These are phyloP conservation scores for Urocolius indicus DNA, from an alignment of 2,113 vertebrate genomes.

Conservation along the genomic window DNA sequence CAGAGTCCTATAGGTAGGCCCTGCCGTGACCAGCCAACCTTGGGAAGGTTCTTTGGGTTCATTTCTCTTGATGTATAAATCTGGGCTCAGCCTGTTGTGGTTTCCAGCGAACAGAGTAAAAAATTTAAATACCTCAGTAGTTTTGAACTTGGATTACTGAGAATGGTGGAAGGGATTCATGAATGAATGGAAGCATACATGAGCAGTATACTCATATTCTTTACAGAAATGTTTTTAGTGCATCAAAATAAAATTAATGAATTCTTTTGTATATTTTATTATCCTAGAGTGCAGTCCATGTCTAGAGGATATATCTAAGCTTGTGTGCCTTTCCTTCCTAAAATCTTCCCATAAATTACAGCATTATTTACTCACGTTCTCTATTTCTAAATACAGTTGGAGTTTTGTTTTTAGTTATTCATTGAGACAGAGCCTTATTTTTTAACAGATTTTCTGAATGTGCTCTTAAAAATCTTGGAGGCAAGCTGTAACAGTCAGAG, in stretches of 20 bases:
- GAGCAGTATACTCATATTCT: not conserved
- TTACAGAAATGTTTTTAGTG: not conserved
- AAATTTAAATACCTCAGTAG: not conserved
- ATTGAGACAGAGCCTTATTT: not conserved
- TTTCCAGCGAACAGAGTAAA: not conserved
- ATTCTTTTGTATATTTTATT: not conserved
- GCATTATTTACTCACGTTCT: not conserved
- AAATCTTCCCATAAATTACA: not conserved
- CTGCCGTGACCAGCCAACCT: not conserved
- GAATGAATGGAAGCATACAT: not conserved
- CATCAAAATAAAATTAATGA: not conserved
- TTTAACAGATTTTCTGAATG: not conserved
- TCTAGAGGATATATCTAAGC: not conserved
- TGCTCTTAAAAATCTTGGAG: not conserved
- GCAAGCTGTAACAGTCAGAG: slow-evolving; percentile 12
- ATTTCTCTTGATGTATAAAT: not conserved
- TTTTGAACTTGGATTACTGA: not conserved
- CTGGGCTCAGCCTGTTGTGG: not conserved
- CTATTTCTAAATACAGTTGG: slow-evolving; percentile 13
- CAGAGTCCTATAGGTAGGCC: not conserved
- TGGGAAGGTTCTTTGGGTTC: not conserved
- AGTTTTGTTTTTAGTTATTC: slow-evolving; percentile 12
- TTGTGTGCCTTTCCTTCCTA: not conserved
- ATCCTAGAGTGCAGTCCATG: not conserved
- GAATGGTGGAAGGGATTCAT: not conserved